Base-by-base conservation (phyloP, 64 coral and sea anemone species). In the Montipora foliosa region DNA sequence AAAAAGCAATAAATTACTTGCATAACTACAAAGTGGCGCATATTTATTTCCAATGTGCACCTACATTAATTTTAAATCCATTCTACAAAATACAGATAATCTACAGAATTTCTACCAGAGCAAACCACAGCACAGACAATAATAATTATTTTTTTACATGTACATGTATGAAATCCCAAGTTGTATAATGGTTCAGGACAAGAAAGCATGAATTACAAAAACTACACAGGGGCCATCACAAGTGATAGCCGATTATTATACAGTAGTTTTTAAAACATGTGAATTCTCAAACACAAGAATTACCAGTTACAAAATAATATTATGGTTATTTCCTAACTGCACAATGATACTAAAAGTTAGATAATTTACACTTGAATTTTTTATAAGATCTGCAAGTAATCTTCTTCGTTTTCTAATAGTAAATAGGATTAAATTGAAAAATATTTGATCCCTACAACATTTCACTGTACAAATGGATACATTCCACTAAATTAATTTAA, bases 21-120 rank as follows among this genome's bases (percentile, higher is more conserved):
- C 14, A 44, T 82, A 37, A 82, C 25, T 44, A 24, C 55, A 82
- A 62, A 24, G 5, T 44, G 57, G 22, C 15, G 58, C 24, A 46
- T 62, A 82, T 82, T 82, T 82, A 82, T 82, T 82, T 82, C 24
- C 80, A 82, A 24, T 66, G 55, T 82, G 59, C 58, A 66, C 53
- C 25, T 82, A 45, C 12, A 62, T 64, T 37, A 37, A 37, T 37
- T 37, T 37, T 37, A 16, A 64, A 11, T 57, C 53, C 0, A 64
- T 7, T 64, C 49, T 80, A 80, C 78, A 80, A 57, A 52, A 59
- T 19, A 50, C 47, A 49, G 47, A 78, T 48, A 46, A 37, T 19
- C 44, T 19, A 49, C 5, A 49, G 29, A 78, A 46, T 50, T 78
- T 78, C 44, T n/a, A 50, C 14, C 47, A 78, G 29, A 19, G 45